Evolutionary conservation across 2,113 vertebrate genomes (phyloP).

Genomic region (Atlantisia rogersi): DNA sequence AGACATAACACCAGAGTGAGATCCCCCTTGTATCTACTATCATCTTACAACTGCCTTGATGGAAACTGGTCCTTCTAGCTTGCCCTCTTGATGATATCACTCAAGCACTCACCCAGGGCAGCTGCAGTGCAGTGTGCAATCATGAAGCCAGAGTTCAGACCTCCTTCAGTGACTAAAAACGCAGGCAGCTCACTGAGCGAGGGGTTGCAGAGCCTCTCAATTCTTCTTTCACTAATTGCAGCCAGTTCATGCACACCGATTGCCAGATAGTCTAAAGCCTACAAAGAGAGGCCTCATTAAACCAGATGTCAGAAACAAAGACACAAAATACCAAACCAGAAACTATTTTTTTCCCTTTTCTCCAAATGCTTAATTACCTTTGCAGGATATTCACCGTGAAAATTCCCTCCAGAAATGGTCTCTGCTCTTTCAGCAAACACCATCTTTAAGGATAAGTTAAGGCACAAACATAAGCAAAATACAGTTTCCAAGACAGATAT

Average conservation of each 20-base stretch:
- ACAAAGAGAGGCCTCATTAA: neutral
- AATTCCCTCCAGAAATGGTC: slow-evolving; percentile 98
- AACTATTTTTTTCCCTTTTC: neutral
- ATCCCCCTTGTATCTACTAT: neutral
- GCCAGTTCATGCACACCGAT: slow-evolving; percentile 96
- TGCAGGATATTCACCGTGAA: slow-evolving; percentile 97
- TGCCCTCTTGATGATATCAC: neutral
- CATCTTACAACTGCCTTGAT: neutral
- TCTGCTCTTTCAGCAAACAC: slow-evolving; percentile 95
- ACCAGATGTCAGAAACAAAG: neutral
- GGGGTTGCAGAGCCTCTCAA: slow-evolving; percentile 94
- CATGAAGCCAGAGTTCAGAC: slow-evolving; percentile 99
- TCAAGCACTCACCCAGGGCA: slow-evolving; percentile 84
- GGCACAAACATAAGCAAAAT: neutral
- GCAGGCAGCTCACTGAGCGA: slow-evolving; percentile 94
- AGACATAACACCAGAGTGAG: neutral
- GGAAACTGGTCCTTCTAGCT: neutral
- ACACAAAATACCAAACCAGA: neutral
- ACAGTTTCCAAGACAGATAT: neutral
- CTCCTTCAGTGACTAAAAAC: slow-evolving; percentile 95
- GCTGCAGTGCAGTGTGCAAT: slow-evolving; percentile 98
- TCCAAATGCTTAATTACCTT: slow-evolving; percentile 72
- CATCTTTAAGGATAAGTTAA: slow-evolving; percentile 86
- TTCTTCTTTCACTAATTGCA: slow-evolving; percentile 94
- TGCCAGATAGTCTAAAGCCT: slow-evolving; percentile 90